A percentile compares a stretch with the other conserved stretches of the same genome.
phyloP scores from a whole-genome alignment of 2,797 vertebrate genomes.

The Tinamus major region DNA sequence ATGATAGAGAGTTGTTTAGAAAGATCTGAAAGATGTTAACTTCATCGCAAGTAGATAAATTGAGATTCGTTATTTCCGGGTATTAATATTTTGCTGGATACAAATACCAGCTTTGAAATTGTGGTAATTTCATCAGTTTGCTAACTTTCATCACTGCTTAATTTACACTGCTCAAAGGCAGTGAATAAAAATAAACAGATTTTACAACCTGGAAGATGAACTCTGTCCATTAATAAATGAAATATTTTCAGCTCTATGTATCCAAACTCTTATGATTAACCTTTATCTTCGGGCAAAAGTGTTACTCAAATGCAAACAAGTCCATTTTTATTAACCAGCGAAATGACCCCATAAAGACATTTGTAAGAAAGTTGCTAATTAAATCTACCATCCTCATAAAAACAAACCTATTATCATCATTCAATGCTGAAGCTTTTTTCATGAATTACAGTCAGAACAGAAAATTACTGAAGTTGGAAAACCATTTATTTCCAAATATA shows the following conservation, averaged over 20 bases:
- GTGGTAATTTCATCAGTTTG: conserved; percentile 4
- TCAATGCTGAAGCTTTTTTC: conserved; percentile 19
- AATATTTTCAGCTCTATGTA: not conserved
- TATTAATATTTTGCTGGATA: not conserved
- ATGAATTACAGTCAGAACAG: not conserved
- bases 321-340: not conserved
- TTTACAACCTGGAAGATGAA: conserved; percentile 4
- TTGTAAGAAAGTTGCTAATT: conserved; percentile 20
- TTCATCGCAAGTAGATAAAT: not conserved
- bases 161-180: not conserved
- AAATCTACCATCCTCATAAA: not conserved
- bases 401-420: not conserved
- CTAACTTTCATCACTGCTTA: not conserved
- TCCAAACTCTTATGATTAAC: conserved; percentile 25
- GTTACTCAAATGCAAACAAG: not conserved
- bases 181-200: conserved; percentile 12
- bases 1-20: not conserved
- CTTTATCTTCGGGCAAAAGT: not conserved
- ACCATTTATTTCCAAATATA: not conserved
- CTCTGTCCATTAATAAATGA: not conserved
- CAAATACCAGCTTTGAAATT: not conserved
- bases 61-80: not conserved
- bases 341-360: not conserved
- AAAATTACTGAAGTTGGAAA: conserved; percentile 1
- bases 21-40: not conserved